phyloP scores from a whole-genome alignment of 64 coral and sea anemone species.

The Montipora foliosa region DNA sequence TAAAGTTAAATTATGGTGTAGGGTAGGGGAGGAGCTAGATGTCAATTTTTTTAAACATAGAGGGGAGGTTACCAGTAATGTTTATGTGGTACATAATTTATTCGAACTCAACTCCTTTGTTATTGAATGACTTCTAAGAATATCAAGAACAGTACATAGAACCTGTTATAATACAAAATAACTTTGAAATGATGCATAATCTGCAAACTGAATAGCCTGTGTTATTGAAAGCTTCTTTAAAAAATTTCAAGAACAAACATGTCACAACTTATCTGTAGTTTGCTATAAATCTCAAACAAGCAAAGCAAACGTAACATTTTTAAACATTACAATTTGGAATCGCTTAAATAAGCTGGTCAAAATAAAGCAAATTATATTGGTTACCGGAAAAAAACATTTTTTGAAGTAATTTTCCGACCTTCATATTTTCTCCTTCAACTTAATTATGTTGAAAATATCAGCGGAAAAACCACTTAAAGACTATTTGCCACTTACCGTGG shows the following conservation, averaged over 20 bases:
- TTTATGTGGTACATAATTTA: not conserved
- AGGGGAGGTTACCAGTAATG: too few relatives aligned
- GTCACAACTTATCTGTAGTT: not conserved
- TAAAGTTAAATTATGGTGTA: too few relatives aligned
- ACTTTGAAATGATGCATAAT: not conserved
- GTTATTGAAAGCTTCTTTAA: not conserved
- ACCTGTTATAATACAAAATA: not conserved
- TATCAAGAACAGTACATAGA: not conserved
- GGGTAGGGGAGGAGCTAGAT: too few relatives aligned
- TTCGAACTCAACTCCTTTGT: slow-evolving; percentile 1
- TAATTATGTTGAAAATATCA: not conserved
- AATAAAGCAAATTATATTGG: not conserved
- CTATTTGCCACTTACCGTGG: too few relatives aligned
- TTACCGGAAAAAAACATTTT: not conserved
- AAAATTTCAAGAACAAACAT: not conserved
- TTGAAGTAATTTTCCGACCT: not conserved
- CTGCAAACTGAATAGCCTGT: not conserved
- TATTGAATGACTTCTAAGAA: not conserved
- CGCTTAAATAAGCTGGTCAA: not conserved
- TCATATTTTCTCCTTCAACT: not conserved
- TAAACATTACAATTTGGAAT: too few relatives aligned
- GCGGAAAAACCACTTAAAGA: too few relatives aligned
- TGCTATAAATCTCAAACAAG: not conserved
- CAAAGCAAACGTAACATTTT: not conserved
- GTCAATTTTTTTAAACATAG: too few relatives aligned